Percentiles rank a stretch among this genome's conserved stretches.
These are phyloP conservation scores for Apeira syringaria DNA, from an alignment of 2,888 invertebrate species.

Conservation along the genomic window DNA sequence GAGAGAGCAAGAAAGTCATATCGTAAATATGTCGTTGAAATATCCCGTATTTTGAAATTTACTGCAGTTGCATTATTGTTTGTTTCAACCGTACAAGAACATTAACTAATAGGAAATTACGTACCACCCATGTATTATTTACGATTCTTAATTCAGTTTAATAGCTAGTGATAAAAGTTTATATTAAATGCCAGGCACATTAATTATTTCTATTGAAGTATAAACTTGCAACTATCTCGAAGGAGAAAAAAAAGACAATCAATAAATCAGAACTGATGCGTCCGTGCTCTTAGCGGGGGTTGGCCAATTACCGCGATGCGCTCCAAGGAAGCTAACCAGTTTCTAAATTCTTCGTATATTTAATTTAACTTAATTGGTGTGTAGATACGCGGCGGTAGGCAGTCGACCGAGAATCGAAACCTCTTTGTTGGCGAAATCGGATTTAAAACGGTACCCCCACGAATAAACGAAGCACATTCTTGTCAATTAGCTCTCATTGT, in stretches of 20 bases:
- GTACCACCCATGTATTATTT: neutral
- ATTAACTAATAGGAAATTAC: no score
- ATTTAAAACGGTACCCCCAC: constrained; percentile 65
- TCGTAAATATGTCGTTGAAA: no score
- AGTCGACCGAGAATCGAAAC: constrained; percentile 77
- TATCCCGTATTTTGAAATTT: no score
- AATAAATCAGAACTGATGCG: constrained; percentile 72
- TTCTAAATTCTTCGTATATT: constrained; percentile 83
- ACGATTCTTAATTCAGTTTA: neutral
- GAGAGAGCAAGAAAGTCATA: no score
- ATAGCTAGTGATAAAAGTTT: neutral
- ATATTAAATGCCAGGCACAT: constrained; percentile 30
- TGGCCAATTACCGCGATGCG: constrained; percentile 80
- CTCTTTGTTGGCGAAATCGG: constrained; percentile 72
- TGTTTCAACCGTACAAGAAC: neutral
- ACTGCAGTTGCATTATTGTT: neutral
- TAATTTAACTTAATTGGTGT: constrained; percentile 80
- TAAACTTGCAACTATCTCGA: constrained; percentile 43
- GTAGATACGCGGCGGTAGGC: constrained; percentile 70
- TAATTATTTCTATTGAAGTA: constrained; percentile 44
- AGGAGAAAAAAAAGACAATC: constrained; percentile 53
- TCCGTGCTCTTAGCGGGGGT: constrained; percentile 70
- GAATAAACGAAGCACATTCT: constrained; percentile 49
- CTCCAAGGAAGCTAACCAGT: constrained; percentile 81
- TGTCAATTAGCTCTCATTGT: constrained; percentile 44